These are phyloP conservation scores for Yponomeuta sedellus DNA, from an alignment of 2,888 invertebrate genomes.

Conservation along the genomic window DNA sequence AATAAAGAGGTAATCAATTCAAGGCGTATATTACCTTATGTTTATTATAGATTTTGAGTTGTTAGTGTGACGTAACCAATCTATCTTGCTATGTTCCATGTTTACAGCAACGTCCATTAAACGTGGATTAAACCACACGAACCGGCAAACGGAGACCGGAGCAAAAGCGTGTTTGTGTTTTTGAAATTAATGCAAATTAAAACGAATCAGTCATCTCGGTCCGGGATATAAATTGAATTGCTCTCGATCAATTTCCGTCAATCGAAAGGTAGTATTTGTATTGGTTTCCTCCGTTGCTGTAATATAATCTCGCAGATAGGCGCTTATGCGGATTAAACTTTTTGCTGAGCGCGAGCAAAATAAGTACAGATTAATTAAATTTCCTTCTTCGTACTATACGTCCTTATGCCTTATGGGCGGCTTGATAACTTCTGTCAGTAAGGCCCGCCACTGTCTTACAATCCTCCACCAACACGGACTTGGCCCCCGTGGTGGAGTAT, in stretches of 20 bases:
- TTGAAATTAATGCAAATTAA: slow-evolving; percentile 14
- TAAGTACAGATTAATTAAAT: not conserved
- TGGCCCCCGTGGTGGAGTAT: too few species aligned
- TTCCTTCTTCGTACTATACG: too few species aligned
- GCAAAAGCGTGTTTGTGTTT: not conserved
- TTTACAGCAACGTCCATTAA: not conserved
- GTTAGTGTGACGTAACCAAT: too few species aligned
- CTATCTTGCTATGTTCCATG: too few species aligned
- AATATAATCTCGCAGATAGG: not conserved
- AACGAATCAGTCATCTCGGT: slow-evolving; percentile 10
- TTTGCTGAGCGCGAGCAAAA: not conserved
- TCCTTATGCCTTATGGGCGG: too few species aligned
- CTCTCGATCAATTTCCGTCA: slow-evolving; percentile 12
- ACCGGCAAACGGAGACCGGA: not conserved
- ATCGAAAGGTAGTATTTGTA: slow-evolving; percentile 8
- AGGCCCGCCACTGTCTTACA: too few species aligned
- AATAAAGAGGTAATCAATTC: too few species aligned
- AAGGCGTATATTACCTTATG: too few species aligned
- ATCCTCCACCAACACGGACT: not conserved
- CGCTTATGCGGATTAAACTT: not conserved
- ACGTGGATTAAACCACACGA: not conserved
- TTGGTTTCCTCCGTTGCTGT: not conserved
- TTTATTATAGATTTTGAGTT: too few species aligned
- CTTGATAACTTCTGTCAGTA: too few species aligned
- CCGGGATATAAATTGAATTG: slow-evolving; percentile 7